These are phyloP conservation scores for Hypolimnas misippus DNA, from an alignment of 2,888 invertebrate genomes.

Conservation along the genomic window DNA sequence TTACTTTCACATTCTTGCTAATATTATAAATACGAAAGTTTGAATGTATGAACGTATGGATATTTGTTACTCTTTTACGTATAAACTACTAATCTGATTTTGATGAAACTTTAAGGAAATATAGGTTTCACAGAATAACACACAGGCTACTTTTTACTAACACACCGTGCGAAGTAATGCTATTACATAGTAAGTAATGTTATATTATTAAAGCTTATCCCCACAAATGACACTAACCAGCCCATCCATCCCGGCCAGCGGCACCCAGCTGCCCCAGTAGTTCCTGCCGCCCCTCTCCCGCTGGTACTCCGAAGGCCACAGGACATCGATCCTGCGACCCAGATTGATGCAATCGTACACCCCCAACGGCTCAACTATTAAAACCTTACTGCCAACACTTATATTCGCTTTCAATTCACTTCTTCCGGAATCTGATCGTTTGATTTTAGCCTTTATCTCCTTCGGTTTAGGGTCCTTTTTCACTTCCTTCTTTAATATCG, in stretches of 20 bases:
- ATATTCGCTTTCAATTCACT: conserved; percentile 73
- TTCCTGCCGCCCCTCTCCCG: conserved; percentile 93
- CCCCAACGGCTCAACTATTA: conserved; percentile 76
- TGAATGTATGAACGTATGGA: too few relatives aligned
- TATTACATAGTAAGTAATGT: too few relatives aligned
- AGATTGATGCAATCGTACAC: conserved; percentile 97
- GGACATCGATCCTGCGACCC: conserved; percentile 95
- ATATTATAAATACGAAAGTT: too few relatives aligned
- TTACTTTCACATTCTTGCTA: too few relatives aligned
- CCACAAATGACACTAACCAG: too few relatives aligned
- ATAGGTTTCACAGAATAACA: too few relatives aligned
- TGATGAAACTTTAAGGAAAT: too few relatives aligned
- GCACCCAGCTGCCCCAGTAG: conserved; percentile 95
- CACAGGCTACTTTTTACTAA: too few relatives aligned
- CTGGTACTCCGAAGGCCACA: conserved; percentile 97
- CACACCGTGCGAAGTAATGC: too few relatives aligned
- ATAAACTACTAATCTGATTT: too few relatives aligned
- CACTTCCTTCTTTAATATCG: conserved; percentile 57
- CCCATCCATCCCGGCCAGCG: conserved; percentile 96
- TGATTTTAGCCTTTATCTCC: conserved; percentile 75
- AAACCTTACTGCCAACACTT: conserved; percentile 74
- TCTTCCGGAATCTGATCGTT: conserved; percentile 71
- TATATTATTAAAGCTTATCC: too few relatives aligned
- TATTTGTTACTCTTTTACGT: too few relatives aligned
- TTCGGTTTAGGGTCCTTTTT: conserved; percentile 68